Evolutionary conservation across 2,797 vertebrate species (phyloP), one percentile per base, ranked within the genome.

Genomic region (Alauda arvensis): DNA sequence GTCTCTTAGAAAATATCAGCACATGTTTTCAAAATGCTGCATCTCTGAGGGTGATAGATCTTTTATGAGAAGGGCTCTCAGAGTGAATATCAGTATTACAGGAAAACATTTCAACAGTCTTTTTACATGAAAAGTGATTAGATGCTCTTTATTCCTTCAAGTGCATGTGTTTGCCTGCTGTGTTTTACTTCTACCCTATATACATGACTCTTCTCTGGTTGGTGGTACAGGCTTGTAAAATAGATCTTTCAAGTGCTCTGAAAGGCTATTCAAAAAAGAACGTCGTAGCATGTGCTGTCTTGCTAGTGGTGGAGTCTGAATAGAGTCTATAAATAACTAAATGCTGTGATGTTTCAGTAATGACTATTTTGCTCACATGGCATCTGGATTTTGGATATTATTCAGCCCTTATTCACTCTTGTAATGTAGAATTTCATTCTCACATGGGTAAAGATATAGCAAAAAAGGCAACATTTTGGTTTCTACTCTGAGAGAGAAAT

Each of bases 271-370:
- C n/a, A 37, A 92, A 62, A 84, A 80, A 62, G 12, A n/a, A 13
- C 2, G 3, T 17, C 59, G 18, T 65, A 61, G 14, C 77, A 56
- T 66, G 39, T 79, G 79, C 51, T 83, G 17, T 70, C 40, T 88
- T 82, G 66, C 20, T 80, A 24, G 51, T 76, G 56, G 18, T 48
- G 14, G 26, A 53, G 33, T n/a, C 53, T 94, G 79, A 90, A 90
- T 70, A 24, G 69, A 25, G 26, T 65, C 71, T 87, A 90, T 92
- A 93, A 93, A 94, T 93, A 94, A 61, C 66, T 76, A 49, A 92
- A 65, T 63, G 21, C 59, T 71, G 18, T 34, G 52, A 71, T 71
- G 37, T 74, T 78, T 88, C 55, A 45, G 45, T 78, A 92, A 76
- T 40, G 18, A 74, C 28, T 88, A 15, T 72, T 91, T 88, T 93